A percentile compares a stretch with the other conserved stretches of the same genome.
phyloP scores from a whole-genome alignment of 2,113 vertebrate genomes.

The Lamprologus tigripictilis region DNA sequence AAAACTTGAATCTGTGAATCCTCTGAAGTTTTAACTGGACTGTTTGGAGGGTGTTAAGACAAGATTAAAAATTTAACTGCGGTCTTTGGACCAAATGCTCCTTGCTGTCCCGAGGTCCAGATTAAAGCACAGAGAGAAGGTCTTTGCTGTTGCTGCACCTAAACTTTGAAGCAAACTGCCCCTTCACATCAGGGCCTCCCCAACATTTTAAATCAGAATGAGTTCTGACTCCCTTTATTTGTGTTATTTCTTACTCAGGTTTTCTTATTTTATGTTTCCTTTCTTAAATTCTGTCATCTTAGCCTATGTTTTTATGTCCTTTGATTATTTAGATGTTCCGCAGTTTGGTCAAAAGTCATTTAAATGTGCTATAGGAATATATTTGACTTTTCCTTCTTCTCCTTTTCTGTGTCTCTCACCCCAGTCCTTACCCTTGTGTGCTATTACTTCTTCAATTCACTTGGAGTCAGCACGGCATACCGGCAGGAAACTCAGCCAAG shows the following conservation, averaged over 20 bases:
- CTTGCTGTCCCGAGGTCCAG: neutral
- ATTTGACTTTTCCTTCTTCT: slow-evolving; percentile 13
- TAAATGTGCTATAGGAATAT: neutral
- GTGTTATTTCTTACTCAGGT: neutral
- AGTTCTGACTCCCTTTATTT: neutral
- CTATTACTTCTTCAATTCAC: slow-evolving; percentile 72
- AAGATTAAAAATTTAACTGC: neutral
- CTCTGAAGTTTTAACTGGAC: neutral
- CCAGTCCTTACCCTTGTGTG: slow-evolving; percentile 14
- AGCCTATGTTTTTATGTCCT: neutral
- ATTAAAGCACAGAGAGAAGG: neutral
- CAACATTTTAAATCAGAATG: neutral
- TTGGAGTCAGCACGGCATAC: slow-evolving; percentile 67
- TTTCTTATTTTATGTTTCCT: neutral
- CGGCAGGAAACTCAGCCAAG: slow-evolving; percentile 82
- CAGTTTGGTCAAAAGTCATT: neutral
- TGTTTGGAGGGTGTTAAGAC: neutral
- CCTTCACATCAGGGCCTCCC: neutral
- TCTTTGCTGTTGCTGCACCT: neutral
- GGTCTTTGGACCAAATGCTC: neutral
- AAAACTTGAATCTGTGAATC: neutral
- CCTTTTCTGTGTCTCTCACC: neutral
- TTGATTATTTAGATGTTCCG: neutral
- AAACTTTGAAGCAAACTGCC: neutral
- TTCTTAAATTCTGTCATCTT: neutral